Conservation (phyloP, 2,113 vertebrate genomes). For the Indicator indicator region DNA sequence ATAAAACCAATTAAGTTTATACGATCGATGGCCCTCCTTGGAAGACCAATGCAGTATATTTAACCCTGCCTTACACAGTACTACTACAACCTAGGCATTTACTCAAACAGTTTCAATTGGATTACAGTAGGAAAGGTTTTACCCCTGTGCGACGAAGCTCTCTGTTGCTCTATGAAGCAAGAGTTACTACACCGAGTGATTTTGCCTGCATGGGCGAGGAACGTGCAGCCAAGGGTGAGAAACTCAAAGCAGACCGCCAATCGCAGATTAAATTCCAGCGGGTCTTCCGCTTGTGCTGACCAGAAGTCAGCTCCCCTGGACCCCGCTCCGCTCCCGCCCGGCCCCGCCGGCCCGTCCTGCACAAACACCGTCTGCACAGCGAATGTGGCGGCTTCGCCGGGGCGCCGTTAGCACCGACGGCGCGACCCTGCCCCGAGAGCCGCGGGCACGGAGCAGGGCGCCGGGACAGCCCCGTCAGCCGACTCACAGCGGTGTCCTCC, state of each 20-base stretch:
- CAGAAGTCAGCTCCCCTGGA: background rate
- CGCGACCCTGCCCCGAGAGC: background rate
- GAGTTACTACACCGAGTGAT: background rate
- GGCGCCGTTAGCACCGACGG: background rate
- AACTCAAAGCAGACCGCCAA: background rate
- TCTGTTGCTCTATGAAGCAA: background rate
- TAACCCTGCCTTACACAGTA: no score
- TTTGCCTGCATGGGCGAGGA: background rate
- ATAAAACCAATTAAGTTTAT: no score
- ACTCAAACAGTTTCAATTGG: no score
- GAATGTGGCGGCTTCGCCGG: background rate
- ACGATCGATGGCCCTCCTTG: no score
- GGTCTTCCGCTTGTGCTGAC: background rate
- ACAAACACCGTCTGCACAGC: background rate
- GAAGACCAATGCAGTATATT: no score
- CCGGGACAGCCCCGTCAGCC: background rate
- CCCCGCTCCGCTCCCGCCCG: background rate
- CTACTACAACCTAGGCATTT: no score
- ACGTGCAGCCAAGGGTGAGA: background rate
- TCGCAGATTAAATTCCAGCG: background rate
- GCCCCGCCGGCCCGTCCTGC: background rate
- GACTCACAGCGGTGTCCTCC: background rate
- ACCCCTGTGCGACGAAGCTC: background rate
- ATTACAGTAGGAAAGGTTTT: background rate
- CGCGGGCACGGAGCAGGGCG: background rate